These are phyloP conservation scores for Oostethus manadensis DNA, from an alignment of 2,113 vertebrate genomes.

Conservation along the genomic window DNA sequence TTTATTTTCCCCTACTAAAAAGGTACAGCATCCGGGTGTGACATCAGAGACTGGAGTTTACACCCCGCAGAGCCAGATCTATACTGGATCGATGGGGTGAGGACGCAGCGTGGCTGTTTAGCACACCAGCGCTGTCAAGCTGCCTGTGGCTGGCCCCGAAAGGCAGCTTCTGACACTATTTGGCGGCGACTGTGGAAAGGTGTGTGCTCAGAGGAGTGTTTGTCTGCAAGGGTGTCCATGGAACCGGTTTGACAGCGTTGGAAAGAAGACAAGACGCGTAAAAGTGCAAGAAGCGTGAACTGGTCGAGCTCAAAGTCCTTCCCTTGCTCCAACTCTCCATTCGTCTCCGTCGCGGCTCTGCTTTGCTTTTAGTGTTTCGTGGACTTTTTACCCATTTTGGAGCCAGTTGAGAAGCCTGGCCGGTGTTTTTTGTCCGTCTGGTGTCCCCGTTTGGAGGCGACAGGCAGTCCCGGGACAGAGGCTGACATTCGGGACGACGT, in stretches of 20 bases:
- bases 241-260: conserved; percentile 56
- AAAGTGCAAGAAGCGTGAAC: conserved; percentile 6
- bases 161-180: conserved; percentile 12
- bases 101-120: conserved; percentile 36
- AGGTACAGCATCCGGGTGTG: too few relatives aligned
- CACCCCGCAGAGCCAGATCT: conserved; percentile 22
- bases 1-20: too few relatives aligned
- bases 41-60: neutral
- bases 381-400: conserved; percentile 2
- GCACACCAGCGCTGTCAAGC: conserved; percentile 41
- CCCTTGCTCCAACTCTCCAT: neutral
- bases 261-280: conserved; percentile 5
- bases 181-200: neutral
- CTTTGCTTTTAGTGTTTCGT: neutral
- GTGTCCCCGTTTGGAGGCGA: conserved; percentile 37
- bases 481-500: conserved; percentile 48
- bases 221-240: conserved; percentile 3
- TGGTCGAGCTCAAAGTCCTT: conserved; percentile 39
- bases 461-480: conserved; percentile 36
- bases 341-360: neutral
- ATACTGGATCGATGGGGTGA: conserved; percentile 31
- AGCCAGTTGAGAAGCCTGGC: neutral
- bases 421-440: neutral
- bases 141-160: conserved; percentile 26
- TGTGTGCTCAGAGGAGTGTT: conserved; percentile 4